A percentile compares a stretch with the other conserved stretches of the same genome.
These are phyloP conservation scores for Zoanthus gigantus DNA, from an alignment of 92 coral and sea anemone genomes.

Conservation along the genomic window DNA sequence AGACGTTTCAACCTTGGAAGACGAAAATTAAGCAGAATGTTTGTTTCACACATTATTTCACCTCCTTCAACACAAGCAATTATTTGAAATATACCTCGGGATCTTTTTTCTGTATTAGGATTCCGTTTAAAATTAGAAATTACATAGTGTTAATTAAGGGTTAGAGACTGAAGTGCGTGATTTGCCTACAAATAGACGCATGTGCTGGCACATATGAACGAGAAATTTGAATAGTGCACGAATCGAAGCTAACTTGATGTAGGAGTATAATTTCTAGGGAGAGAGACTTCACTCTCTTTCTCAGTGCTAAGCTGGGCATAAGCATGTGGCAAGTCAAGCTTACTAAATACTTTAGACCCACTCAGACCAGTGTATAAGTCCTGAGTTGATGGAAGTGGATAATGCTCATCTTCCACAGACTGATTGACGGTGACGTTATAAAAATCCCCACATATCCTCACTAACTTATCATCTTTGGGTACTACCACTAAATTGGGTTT, in stretches of 20 bases:
- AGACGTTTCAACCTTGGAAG: no score
- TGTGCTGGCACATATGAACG: no score
- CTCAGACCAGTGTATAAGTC: slow-evolving; percentile 58
- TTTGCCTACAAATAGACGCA: no score
- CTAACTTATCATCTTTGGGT: slow-evolving; percentile 54
- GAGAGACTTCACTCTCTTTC: slow-evolving; percentile 37
- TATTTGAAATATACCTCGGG: no score
- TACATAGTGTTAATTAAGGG: no score
- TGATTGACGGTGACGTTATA: slow-evolving; percentile 46
- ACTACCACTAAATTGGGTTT: slow-evolving; percentile 53
- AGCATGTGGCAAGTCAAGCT: slow-evolving; percentile 65
- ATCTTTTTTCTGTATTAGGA: no score
- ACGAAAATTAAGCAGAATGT: no score
- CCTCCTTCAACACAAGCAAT: no score
- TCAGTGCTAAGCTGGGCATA: slow-evolving; percentile 63
- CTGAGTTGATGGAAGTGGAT: slow-evolving; percentile 50
- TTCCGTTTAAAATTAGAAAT: no score
- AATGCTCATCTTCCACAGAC: slow-evolving; percentile 48
- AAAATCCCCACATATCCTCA: slow-evolving; percentile 48
- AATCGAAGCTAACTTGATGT: slow-evolving; percentile 47
- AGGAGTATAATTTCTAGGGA: slow-evolving; percentile 60
- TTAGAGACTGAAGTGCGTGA: no score
- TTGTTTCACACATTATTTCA: no score
- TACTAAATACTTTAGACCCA: slow-evolving; percentile 59
- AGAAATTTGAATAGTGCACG: no score